These are phyloP conservation scores for Octopus bimaculoides DNA, from an alignment of 1,140 invertebrate genomes.

Conservation along the genomic window DNA sequence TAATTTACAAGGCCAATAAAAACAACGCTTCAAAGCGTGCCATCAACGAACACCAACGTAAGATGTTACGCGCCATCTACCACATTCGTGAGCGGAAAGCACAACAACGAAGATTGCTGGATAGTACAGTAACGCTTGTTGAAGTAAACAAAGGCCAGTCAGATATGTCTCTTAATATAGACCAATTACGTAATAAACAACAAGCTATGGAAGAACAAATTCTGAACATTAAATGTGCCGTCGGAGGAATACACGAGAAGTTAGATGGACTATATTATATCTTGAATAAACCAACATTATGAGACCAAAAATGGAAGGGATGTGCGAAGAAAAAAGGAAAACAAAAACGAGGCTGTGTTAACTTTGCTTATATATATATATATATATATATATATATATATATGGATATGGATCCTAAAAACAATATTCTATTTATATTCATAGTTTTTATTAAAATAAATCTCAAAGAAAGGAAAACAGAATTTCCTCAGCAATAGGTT, in stretches of 20 bases:
- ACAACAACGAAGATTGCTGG: slow-evolving; percentile 43
- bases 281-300: slow-evolving; percentile 24
- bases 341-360: too few relatives aligned
- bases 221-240: slow-evolving; percentile 26
- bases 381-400: too few relatives aligned
- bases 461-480: too few relatives aligned
- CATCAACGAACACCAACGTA: slow-evolving; percentile 38
- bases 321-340: too few relatives aligned
- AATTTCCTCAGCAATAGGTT: too few relatives aligned
- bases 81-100: slow-evolving; percentile 51
- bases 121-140: slow-evolving; percentile 47
- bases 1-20: slow-evolving; percentile 41
- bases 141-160: slow-evolving; percentile 46
- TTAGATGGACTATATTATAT: slow-evolving; percentile 20
- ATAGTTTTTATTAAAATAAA: too few relatives aligned
- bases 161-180: slow-evolving; percentile 28
- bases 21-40: slow-evolving; percentile 14
- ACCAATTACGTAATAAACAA: slow-evolving; percentile 33
- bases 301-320: slow-evolving; percentile 23
- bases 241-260: slow-evolving; percentile 28
- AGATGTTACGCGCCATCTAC: slow-evolving; percentile 49
- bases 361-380: too few relatives aligned
- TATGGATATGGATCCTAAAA: too few relatives aligned
- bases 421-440: too few relatives aligned
- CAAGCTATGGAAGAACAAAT: slow-evolving; percentile 41